Base-by-base conservation (phyloP, 2,113 vertebrate species). In the Embiotoca jacksoni region DNA sequence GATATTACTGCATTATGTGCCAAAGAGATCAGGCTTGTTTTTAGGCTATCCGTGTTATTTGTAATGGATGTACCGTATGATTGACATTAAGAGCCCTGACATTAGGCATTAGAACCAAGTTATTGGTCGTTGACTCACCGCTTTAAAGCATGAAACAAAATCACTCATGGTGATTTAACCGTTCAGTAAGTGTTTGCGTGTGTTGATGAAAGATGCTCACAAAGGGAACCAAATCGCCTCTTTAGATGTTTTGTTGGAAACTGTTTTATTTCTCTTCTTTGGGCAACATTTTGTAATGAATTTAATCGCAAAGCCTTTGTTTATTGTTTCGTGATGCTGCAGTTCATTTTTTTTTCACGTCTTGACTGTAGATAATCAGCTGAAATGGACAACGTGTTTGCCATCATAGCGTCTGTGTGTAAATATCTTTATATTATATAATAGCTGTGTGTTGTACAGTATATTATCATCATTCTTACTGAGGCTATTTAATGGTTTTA, bases 41-140 rank as follows among this genome's bases (percentile, higher is more conserved):
- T 72, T 69, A 75, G 33, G 32, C 8, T 81, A 60, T 64, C 71
- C 73, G 35, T 57, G 14, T 69, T 11, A 63, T 44, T 75, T 68
- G 9, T 49, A 53, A 69, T 37, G 39, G 23, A 59, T 69, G 44
- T 54, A 60, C 4, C 54, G n/a, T 46, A 32, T 71, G 50, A 65
- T 50, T 57, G 70, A 64, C 53, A 67, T 47, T 35, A 65, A 52
- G 31, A 50, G 30, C 16, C 4, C 37, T 9, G 67, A 52, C 41
- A 59, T 32, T 57, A 81, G 41, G 69, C 39, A 39, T 63, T 60
- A 32, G 16, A 36, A 69, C 13, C 7, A 41, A 54, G 60, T 74
- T 56, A 49, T 55, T n/a, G 58, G 46, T 70, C 56, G 41, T 37
- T 67, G 46, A 44, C 35, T 65, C 32, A 32, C n/a, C 53, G 14